phyloP scores from a whole-genome alignment of 2,797 vertebrate genomes.

The Aldrovandia affinis region DNA sequence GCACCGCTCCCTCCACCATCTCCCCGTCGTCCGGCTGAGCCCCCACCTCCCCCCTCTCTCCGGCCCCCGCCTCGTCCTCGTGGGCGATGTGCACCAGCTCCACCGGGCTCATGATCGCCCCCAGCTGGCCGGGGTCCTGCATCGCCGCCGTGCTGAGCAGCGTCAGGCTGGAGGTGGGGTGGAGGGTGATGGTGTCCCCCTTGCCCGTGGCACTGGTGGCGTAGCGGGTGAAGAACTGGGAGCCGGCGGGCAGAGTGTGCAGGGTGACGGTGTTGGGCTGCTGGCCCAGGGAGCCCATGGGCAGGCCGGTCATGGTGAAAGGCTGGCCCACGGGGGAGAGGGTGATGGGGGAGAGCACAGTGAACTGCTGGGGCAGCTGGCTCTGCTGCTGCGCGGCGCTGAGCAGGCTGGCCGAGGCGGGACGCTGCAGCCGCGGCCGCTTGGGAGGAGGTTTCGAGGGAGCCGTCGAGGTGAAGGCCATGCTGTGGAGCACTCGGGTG shows the following conservation, averaged over 20 bases:
- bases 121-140: conserved; percentile 83
- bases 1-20: conserved; percentile 76
- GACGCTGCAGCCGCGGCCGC: conserved; percentile 89
- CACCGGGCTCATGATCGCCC: conserved; percentile 83
- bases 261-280: conserved; percentile 70
- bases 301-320: conserved; percentile 80
- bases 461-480: conserved; percentile 72
- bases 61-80: conserved; percentile 73
- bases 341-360: conserved; percentile 89
- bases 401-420: conserved; percentile 86
- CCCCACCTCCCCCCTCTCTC: conserved; percentile 70
- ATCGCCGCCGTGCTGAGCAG: conserved; percentile 81
- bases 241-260: conserved; percentile 77
- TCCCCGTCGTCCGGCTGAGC: conserved; percentile 61
- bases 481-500: conserved; percentile 79
- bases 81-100: conserved; percentile 88
- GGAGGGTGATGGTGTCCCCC: conserved; percentile 84
- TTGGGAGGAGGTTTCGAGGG: conserved; percentile 80
- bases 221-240: conserved; percentile 85
- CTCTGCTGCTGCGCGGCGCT: conserved; percentile 67
- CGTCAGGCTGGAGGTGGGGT: conserved; percentile 86
- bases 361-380: conserved; percentile 85
- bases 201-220: conserved; percentile 74
- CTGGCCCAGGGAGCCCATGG: conserved; percentile 79
- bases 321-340: conserved; percentile 83